Evolutionary conservation across 2,888 invertebrate species (phyloP), one percentile per base, ranked within the genome.

Genomic region (Hyles lineata): DNA sequence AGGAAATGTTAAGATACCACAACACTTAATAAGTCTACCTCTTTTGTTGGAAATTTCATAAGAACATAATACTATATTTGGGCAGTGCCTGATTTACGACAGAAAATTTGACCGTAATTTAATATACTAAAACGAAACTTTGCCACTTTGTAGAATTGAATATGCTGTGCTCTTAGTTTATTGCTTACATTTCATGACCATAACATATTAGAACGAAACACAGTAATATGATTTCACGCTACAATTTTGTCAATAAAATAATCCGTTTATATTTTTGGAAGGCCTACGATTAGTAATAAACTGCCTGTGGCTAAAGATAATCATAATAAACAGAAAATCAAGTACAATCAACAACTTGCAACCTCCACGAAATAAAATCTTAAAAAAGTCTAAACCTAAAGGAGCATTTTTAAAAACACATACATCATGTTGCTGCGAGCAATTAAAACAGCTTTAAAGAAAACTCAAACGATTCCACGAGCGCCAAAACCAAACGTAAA

Each of bases 91-190:
- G 1, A 43, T 43, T 3, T 43, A 43, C 43, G 43, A 43, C 11
- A 2, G 15, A 43, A 35, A 11, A 43, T n/a, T 7, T n/a, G n/a
- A 7, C n/a, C 6, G n/a, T n/a, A 55, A n/a, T 19, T n/a, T 6
- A 19, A 55, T 55, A 19, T 6, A n/a, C 55, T 55, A 7, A n/a
- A 55, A n/a, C 7, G n/a, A 55, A 55, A n/a, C 6, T 55, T 55
- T 55, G 6, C 55, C 19, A n/a, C 19, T 15, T 15, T 55, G 55
- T 7, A n/a, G 19, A 17, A n/a, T n/a, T 7, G 19, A 55, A 55
- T 55, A 55, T 55, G 5, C n/a, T n/a, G 55, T 55, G 55, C 55
- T n/a, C 55, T n/a, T 55, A 55, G 55, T 55, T 55, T 55, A 55
- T 55, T n/a, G n/a, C n/a, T 55, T 55, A 55, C 55, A 55, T 55